Conservation (phyloP, 2,797 vertebrate genomes). For the Fringilla coelebs region DNA sequence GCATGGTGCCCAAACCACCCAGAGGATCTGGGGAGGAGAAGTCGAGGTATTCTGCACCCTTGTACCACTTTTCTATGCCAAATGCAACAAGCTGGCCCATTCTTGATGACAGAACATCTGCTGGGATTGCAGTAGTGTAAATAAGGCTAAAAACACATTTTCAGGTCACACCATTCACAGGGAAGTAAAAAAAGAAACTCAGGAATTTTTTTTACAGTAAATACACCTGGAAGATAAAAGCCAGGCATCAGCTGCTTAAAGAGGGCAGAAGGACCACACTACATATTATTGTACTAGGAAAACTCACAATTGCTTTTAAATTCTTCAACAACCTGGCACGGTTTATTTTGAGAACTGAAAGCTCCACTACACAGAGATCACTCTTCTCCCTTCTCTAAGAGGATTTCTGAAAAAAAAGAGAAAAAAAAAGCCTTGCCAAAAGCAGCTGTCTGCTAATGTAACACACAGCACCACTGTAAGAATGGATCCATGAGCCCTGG, state of each 20-base stretch:
- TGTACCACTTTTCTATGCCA: not conserved
- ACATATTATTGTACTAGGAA: not conserved
- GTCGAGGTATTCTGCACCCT: not conserved
- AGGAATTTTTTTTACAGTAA: not conserved
- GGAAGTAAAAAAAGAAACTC: not conserved
- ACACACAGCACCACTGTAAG: slow-evolving; percentile 28
- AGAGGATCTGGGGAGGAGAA: not conserved
- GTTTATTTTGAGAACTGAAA: slow-evolving; percentile 12
- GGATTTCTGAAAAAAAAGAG: not conserved
- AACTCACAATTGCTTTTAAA: not conserved
- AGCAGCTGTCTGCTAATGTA: slow-evolving; percentile 49
- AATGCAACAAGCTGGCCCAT: not conserved
- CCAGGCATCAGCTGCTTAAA: not conserved
- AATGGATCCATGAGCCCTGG: slow-evolving; percentile 20
- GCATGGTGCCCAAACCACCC: not conserved
- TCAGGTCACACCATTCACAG: not conserved
- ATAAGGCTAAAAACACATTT: not conserved
- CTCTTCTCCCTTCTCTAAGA: slow-evolving; percentile 7
- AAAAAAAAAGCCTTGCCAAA: not conserved
- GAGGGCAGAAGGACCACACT: not conserved
- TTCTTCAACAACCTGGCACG: not conserved
- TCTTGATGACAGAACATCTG: not conserved
- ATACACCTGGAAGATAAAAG: not conserved
- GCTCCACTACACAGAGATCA: not conserved
- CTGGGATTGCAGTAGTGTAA: not conserved